Evolutionary conservation across 2,888 invertebrate species (phyloP), one percentile per base, ranked within the genome.

Genomic region (Drosophila multiciliata): DNA sequence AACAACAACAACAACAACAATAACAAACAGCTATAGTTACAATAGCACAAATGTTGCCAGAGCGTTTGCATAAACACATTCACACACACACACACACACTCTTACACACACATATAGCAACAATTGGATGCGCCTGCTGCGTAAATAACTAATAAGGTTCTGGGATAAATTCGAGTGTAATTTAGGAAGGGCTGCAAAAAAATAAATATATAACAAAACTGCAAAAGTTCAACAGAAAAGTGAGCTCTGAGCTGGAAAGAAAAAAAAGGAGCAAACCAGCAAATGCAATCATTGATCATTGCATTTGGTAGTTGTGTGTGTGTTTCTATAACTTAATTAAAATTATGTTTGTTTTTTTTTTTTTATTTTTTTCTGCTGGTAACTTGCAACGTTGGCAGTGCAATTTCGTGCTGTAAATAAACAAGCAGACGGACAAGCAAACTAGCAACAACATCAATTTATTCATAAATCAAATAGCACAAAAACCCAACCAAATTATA

Each of bases 101-200:
- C 58, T 61, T 40, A 65, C 35, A 55, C 45, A 48, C 58, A 29
- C 42, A n/a, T 17, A 65, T 23, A 45, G 35, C 42, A 60, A 58
- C 57, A 62, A 58, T 20, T 62, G 61, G 11, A 52, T 58, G 67
- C 59, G 76, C 82, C 82, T 85, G 82, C 80, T 82, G 86, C 67
- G 84, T 83, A 82, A 80, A 89, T 89, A 89, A 89, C 89, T 87
- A 84, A 89, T 84, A 85, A 87, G 89, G 82, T 82, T 75, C 62
- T 57, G 58, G 83, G 71, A 83, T 85, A 89, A 65, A 81, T 88
- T 81, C 68, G 54, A 74, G 69, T 68, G 63, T 84, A 89, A 89
- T 84, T 84, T 89, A 67, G 89, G 57, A 75, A 76, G 55, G 15
- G 20, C 15, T 23, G 8, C 20, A 59, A 63, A 74, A 63, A 64